Conservation (phyloP, 2,797 vertebrate genomes). For the Lithobates sylvaticus region DNA sequence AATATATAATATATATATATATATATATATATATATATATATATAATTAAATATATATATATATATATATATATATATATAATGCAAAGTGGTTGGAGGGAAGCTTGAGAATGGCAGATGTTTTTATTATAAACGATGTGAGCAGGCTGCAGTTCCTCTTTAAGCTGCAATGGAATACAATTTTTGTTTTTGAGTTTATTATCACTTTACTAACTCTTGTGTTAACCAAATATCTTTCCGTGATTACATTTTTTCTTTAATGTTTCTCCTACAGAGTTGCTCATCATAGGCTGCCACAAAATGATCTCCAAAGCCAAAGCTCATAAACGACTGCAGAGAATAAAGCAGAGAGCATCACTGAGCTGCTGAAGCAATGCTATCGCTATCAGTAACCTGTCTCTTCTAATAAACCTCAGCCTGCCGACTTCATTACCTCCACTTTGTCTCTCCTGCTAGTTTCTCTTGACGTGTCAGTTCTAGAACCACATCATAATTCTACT, state of each 20-base stretch:
- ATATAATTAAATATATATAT: too few species aligned
- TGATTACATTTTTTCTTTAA: not conserved
- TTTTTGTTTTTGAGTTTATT: too few species aligned
- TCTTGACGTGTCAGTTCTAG: constrained; percentile 37
- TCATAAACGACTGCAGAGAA: constrained; percentile 25
- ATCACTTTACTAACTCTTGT: too few species aligned
- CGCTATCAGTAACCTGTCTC: constrained; percentile 47
- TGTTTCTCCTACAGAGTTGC: not conserved
- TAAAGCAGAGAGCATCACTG: constrained; percentile 20
- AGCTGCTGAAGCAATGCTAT: constrained; percentile 35
- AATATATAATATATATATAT: too few species aligned
- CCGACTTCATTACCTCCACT: constrained; percentile 55
- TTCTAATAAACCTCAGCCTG: constrained; percentile 51
- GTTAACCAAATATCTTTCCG: too few species aligned
- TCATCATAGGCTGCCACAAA: constrained; percentile 10
- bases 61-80: too few species aligned
- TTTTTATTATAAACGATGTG: too few species aligned
- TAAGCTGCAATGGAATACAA: too few species aligned
- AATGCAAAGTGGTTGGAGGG: too few species aligned
- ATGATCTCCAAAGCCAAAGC: constrained; percentile 20
- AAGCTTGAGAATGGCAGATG: too few species aligned
- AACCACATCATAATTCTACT: constrained; percentile 43
- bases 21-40: too few species aligned
- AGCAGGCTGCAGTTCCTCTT: too few species aligned
- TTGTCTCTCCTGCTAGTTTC: constrained; percentile 37